phyloP scores from a whole-genome alignment of 2,888 invertebrate genomes.

The Serrognathus titanus region DNA sequence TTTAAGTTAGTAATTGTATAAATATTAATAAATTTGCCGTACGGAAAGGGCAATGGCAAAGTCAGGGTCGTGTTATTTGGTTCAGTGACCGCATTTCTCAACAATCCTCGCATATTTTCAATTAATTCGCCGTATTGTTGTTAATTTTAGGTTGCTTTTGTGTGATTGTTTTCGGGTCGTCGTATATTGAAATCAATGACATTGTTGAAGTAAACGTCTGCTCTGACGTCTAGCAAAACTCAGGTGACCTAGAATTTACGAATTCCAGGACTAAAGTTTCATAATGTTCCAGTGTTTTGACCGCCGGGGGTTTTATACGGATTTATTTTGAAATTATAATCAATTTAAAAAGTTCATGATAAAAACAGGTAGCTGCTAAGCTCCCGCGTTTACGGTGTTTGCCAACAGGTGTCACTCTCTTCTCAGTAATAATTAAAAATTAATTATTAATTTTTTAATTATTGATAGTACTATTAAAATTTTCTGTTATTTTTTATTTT shows the following conservation, averaged over 20 bases:
- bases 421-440: no score
- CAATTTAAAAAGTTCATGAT: no score
- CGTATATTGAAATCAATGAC: no score
- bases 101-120: slow-evolving; percentile 13
- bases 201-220: no score
- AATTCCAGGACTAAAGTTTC: no score
- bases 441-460: no score
- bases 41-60: slow-evolving; percentile 57
- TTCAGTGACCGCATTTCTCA: slow-evolving; percentile 58
- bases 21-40: slow-evolving; percentile 40
- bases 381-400: neutral
- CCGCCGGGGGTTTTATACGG: no score
- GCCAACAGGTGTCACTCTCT: slow-evolving; percentile 24
- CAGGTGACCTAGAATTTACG: no score
- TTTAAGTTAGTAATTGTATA: slow-evolving; percentile 31
- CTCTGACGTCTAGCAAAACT: no score
- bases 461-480: no score
- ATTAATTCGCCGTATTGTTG: neutral
- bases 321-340: no score
- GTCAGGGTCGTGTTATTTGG: slow-evolving; percentile 60
- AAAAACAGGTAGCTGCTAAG: slow-evolving; percentile 3
- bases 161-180: neutral
- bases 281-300: neutral
- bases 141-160: slow-evolving; percentile 3
- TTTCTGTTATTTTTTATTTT: no score